Evolutionary conservation across 1,140 invertebrate genomes (phyloP), one percentile per base, ranked within the genome.

Genomic region (Cherax quadricarinatus): DNA sequence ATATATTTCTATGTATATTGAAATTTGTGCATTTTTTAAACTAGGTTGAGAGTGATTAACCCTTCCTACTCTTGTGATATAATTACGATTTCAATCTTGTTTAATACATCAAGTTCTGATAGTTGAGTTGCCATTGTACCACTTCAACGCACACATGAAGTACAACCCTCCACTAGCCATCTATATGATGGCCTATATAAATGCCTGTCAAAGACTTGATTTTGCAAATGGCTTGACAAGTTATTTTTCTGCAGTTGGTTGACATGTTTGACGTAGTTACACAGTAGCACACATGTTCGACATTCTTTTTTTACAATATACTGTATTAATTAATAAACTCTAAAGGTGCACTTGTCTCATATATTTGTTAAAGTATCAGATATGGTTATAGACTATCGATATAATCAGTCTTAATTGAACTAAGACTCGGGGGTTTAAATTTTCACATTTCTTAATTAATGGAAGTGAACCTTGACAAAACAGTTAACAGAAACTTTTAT

Each of bases 81-180:
- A 83, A 48, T 70, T 75, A 75, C 62, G 75, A 66, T 70, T 75
- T 86, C 66, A 30, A 83, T 60, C 53, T 83, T 60, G 0, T 83
- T 83, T 83, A 83, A 60, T 83, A 53, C 81, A 83, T 83, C 81
- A 83, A 83, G 81, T 83, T 82, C 70, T 75, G 49, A 70, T 82
- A 90, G 48, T 89, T 90, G 12, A 90, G 88, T 90, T 90, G 81
- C 80, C 81, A 84, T 78, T 90, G 81, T 85, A 90, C 79, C 79
- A 91, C 90, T 91, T 89, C 18, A 91, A 87, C 90, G 90, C 90
- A 91, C 90, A 91, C 62, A 91, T 70, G 53, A 81, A 91, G 90
- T 91, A 91, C 85, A 91, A 91, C 82, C 84, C 75, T 91, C 73
- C 73, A 91, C 24, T 21, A 30, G 30, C 83, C 82, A 84, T 75